Evolutionary conservation across 1,140 invertebrate genomes (phyloP).

Genomic region (Drosophila parvula): DNA sequence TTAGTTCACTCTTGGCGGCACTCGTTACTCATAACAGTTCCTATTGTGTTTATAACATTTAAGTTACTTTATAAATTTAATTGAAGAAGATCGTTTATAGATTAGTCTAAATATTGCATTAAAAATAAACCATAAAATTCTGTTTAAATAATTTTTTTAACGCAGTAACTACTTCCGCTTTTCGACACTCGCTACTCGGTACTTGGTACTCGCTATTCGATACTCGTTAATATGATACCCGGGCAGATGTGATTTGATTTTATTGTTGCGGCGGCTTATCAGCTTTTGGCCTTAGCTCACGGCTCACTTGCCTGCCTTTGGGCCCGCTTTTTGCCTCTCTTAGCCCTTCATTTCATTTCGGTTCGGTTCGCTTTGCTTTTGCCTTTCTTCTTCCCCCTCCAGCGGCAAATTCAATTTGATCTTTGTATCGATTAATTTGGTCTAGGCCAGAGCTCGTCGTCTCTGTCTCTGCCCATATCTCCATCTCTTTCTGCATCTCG

Average conservation of each 20-base stretch:
- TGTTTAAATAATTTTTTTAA: too few species aligned
- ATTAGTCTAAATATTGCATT: too few species aligned
- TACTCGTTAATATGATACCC: conserved; percentile 21
- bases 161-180: too few species aligned
- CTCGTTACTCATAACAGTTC: too few species aligned
- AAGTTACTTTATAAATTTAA: too few species aligned
- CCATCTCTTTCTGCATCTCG: conserved; percentile 4
- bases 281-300: conserved; percentile 61
- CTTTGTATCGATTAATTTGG: conserved; percentile 69
- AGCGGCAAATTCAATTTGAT: conserved; percentile 46
- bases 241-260: conserved; percentile 72
- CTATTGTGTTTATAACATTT: background rate
- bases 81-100: too few species aligned
- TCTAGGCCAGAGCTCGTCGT: conserved; percentile 34
- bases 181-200: background rate
- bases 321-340: conserved; percentile 3
- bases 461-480: background rate
- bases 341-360: conserved; percentile 4
- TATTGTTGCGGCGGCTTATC: conserved; percentile 78
- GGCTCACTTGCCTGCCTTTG: conserved; percentile 46
- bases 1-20: too few species aligned
- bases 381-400: background rate
- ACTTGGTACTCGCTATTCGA: background rate
- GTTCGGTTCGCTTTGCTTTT: background rate
- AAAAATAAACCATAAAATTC: too few species aligned